A percentile compares a stretch with the other conserved stretches of the same genome.
phyloP scores from a whole-genome alignment of 1,140 invertebrate species.

The Onthophagus taurus region DNA sequence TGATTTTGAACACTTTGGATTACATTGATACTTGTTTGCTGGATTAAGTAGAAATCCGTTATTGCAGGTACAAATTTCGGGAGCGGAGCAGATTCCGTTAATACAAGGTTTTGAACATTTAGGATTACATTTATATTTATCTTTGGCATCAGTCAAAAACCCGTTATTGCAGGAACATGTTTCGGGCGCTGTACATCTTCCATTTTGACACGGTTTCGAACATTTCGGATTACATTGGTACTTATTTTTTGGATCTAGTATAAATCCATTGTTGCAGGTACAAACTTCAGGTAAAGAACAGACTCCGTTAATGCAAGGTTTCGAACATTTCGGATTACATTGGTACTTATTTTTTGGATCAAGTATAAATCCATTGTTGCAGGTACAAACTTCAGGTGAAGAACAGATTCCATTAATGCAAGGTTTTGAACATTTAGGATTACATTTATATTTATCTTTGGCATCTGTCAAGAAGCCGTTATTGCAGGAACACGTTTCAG shows the following conservation, averaged over 20 bases:
- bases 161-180: constrained; percentile 38
- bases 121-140: constrained; percentile 20
- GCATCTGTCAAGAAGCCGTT: constrained; percentile 14
- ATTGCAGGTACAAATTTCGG: constrained; percentile 30
- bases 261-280: constrained; percentile 39
- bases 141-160: constrained; percentile 22
- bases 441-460: constrained; percentile 30
- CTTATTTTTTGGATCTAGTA: constrained; percentile 2
- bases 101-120: constrained; percentile 23
- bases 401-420: constrained; percentile 42
- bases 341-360: constrained; percentile 30
- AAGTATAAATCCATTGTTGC: constrained; percentile 40
- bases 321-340: constrained; percentile 25
- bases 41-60: constrained; percentile 16
- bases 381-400: constrained; percentile 38
- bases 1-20: constrained; percentile 34
- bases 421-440: constrained; percentile 34
- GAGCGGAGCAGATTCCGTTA: constrained; percentile 25
- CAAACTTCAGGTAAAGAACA: constrained; percentile 39
- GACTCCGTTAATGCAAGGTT: constrained; percentile 36
- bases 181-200: constrained; percentile 31
- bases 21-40: constrained; percentile 33
- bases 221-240: constrained; percentile 44
- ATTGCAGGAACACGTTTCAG: constrained; percentile 42
- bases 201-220: constrained; percentile 41